Conservation (phyloP, 2,888 invertebrate genomes). For the Eledona agricola region DNA sequence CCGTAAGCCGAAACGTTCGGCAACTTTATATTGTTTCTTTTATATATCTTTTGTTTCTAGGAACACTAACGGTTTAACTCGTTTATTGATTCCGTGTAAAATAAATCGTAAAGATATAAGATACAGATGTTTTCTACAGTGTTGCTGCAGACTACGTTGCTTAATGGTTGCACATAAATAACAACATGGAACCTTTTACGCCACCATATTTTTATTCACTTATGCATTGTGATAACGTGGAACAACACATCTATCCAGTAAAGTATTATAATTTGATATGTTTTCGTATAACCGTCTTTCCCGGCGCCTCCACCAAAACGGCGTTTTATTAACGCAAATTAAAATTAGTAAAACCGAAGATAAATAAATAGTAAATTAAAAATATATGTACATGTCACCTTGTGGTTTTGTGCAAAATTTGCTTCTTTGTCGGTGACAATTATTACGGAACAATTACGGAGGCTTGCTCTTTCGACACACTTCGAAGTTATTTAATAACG, state of each 20-base stretch:
- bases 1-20: constrained; percentile 23
- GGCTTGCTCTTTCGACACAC: too few relatives aligned
- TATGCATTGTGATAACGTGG: too few relatives aligned
- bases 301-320: constrained; percentile 6
- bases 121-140: constrained; percentile 36
- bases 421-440: too few relatives aligned
- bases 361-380: too few relatives aligned
- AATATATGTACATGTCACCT: too few relatives aligned
- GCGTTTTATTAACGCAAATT: not conserved
- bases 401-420: too few relatives aligned
- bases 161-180: constrained; percentile 24
- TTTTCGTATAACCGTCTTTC: not conserved
- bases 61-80: constrained; percentile 29
- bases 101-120: constrained; percentile 37
- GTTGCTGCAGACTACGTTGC: constrained; percentile 23
- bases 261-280: not conserved
- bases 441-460: constrained; percentile 6
- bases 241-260: constrained; percentile 5
- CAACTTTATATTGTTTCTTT: constrained; percentile 33
- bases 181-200: constrained; percentile 7
- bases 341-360: too few relatives aligned
- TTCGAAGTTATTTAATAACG: constrained; percentile 36
- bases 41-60: constrained; percentile 32
- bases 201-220: constrained; percentile 1
- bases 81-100: constrained; percentile 38